Evolutionary conservation across 2,888 invertebrate genomes (phyloP).

Genomic region (Amorpha juglandis): DNA sequence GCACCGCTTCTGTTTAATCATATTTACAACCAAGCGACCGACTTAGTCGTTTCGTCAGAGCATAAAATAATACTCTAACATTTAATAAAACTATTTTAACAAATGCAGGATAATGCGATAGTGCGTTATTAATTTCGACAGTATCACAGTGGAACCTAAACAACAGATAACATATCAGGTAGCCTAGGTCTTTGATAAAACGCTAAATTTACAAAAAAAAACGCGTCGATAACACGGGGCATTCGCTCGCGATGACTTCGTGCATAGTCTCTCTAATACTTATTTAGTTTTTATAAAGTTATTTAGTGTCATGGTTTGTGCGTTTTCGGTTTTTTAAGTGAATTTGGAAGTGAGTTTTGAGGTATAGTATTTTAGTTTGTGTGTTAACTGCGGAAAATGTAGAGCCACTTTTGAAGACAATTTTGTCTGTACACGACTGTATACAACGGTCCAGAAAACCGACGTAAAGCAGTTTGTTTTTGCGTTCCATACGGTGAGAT

Average conservation of each 20-base stretch:
- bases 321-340: neutral
- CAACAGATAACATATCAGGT: conserved; percentile 73
- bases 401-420: too few relatives aligned
- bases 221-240: conserved; percentile 64
- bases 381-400: too few relatives aligned
- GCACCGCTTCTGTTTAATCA: too few relatives aligned
- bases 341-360: neutral
- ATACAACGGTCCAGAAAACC: too few relatives aligned
- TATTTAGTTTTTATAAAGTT: neutral
- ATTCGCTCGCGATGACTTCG: conserved; percentile 46
- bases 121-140: conserved; percentile 34
- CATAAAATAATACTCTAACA: neutral
- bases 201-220: conserved; percentile 75
- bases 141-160: conserved; percentile 56
- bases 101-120: conserved; percentile 1
- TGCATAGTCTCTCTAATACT: neutral
- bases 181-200: conserved; percentile 80
- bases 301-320: neutral
- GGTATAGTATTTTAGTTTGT: too few relatives aligned
- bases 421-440: too few relatives aligned
- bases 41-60: too few relatives aligned
- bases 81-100: conserved; percentile 10
- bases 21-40: too few relatives aligned
- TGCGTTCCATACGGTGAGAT: too few relatives aligned
- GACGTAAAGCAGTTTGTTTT: too few relatives aligned